These are phyloP conservation scores for Trachelus iudaicus DNA, from an alignment of 2,888 invertebrate species.

Conservation along the genomic window DNA sequence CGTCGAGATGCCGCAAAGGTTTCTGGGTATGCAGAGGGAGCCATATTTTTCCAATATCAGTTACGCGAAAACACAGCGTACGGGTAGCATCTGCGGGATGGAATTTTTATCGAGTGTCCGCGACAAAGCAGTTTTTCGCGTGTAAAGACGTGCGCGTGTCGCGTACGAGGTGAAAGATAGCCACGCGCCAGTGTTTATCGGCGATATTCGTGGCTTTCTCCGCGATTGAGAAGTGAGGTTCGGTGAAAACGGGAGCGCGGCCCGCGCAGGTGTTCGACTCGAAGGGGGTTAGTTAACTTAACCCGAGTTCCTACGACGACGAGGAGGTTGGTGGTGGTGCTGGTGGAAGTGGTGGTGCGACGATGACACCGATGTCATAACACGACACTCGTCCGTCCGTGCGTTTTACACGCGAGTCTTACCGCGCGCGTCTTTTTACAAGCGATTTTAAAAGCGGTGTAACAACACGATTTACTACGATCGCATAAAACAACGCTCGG, in stretches of 20 bases:
- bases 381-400: constrained; percentile 37
- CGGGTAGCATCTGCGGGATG: constrained; percentile 49
- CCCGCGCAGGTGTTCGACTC: constrained; percentile 48
- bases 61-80: constrained; percentile 66
- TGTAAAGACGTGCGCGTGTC: constrained; percentile 24
- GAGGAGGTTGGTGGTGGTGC: constrained; percentile 7
- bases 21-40: constrained; percentile 71
- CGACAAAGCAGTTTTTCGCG: constrained; percentile 26
- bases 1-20: constrained; percentile 65
- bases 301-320: constrained; percentile 43
- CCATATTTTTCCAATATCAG: constrained; percentile 71
- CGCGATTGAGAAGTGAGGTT: constrained; percentile 37
- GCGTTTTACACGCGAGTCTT: constrained; percentile 3
- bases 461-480: constrained; percentile 9
- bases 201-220: constrained; percentile 31
- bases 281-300: constrained; percentile 54
- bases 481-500: constrained; percentile 20
- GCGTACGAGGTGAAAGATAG: constrained; percentile 24
- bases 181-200: constrained; percentile 29
- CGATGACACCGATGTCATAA: constrained; percentile 56
- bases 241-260: constrained; percentile 46
- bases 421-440: not conserved
- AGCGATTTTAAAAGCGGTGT: constrained; percentile 16
- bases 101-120: constrained; percentile 35
- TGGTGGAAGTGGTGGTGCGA: constrained; percentile 40